Conservation (phyloP, 2,888 invertebrate species). For the Anagyrus pseudococci region DNA sequence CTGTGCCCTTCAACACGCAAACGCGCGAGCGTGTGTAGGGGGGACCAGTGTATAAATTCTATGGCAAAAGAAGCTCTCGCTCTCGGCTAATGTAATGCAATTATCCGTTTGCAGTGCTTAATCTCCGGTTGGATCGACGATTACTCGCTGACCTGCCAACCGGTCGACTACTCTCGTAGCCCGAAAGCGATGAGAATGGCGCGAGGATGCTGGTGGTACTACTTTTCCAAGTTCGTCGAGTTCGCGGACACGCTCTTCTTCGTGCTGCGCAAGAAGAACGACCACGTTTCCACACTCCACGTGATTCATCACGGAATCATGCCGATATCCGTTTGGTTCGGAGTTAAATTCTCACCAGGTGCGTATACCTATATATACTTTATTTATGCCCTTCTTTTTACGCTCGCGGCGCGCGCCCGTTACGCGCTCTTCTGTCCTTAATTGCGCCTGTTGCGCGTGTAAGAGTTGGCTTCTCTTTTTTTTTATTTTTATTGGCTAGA, state of each 20-base stretch:
- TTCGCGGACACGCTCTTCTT: constrained; percentile 95
- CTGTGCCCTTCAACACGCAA: no score
- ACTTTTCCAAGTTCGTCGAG: constrained; percentile 92
- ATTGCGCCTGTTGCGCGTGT: constrained; percentile 1
- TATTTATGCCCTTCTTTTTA: background rate
- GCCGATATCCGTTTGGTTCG: constrained; percentile 94
- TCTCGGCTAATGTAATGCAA: background rate
- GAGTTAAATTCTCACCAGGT: constrained; percentile 88
- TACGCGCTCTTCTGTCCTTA: constrained; percentile 9
- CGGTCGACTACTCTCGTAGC: constrained; percentile 77
- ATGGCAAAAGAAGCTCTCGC: no score
- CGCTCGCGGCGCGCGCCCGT: background rate
- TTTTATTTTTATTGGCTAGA: no score
- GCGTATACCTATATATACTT: constrained; percentile 46
- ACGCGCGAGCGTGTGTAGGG: no score
- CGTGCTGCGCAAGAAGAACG: constrained; percentile 90
- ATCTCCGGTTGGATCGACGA: constrained; percentile 74
- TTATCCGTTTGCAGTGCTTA: constrained; percentile 59
- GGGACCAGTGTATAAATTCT: no score
- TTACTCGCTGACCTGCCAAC: constrained; percentile 80
- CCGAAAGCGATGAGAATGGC: constrained; percentile 79
- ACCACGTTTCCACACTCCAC: constrained; percentile 89
- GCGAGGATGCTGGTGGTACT: constrained; percentile 90
- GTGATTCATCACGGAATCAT: constrained; percentile 95
- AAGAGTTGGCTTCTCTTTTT: no score